Percentiles rank a stretch among this genome's conserved stretches.
These are phyloP conservation scores for Bolinopsis microptera DNA, from an alignment of 37 sponge, comb jelly and placozoan genomes.

Conservation along the genomic window DNA sequence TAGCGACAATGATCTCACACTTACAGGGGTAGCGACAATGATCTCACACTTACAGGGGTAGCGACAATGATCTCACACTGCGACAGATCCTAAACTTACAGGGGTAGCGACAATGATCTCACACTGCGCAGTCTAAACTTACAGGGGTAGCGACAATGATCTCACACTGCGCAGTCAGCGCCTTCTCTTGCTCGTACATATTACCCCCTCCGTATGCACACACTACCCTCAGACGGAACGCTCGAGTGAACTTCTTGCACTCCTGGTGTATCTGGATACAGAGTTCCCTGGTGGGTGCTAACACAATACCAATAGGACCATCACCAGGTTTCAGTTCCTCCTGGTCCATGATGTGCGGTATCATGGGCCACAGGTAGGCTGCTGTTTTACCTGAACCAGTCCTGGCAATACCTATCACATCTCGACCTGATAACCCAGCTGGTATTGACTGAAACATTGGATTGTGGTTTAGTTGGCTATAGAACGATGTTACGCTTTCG, in stretches of 20 bases:
- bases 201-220: slow-evolving; percentile 90
- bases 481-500: too few species aligned
- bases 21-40: slow-evolving; percentile 72
- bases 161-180: slow-evolving; percentile 89
- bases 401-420: slow-evolving; percentile 94
- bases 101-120: slow-evolving; percentile 67
- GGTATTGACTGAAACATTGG: slow-evolving; percentile 68
- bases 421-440: slow-evolving; percentile 82
- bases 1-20: not conserved
- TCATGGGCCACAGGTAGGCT: slow-evolving; percentile 77
- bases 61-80: not conserved
- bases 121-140: slow-evolving; percentile 12
- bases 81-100: slow-evolving; percentile 67
- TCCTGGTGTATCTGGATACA: slow-evolving; percentile 96
- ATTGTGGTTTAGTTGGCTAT: not conserved
- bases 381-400: slow-evolving; percentile 98
- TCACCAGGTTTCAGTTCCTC: slow-evolving; percentile 88
- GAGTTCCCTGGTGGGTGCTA: slow-evolving; percentile 97
- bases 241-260: slow-evolving; percentile 83
- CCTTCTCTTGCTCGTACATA: slow-evolving; percentile 91
- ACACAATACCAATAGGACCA: slow-evolving; percentile 93
- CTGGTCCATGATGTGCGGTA: slow-evolving; percentile 66
- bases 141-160: slow-evolving; percentile 96
- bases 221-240: slow-evolving; percentile 76
- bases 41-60: slow-evolving; percentile 72